Conservation (phyloP, 2,113 vertebrate species). For the Aldabrachelys gigantea region DNA sequence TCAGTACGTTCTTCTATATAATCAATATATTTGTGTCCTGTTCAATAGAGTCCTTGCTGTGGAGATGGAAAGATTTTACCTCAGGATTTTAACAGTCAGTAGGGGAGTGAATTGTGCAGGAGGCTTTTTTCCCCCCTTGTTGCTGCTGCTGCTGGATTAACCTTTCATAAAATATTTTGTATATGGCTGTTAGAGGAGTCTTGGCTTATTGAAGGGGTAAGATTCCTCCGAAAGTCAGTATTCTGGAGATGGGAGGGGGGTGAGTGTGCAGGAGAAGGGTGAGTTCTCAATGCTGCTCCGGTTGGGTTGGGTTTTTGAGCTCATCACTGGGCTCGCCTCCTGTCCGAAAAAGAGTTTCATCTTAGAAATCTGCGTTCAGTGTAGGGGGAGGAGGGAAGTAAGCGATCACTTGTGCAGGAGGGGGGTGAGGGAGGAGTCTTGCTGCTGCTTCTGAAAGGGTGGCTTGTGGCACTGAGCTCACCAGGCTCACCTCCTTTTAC, state of each 20-base stretch:
- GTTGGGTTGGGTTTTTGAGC: conserved; percentile 70
- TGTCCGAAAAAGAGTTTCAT: conserved; percentile 69
- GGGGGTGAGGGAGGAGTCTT: conserved; percentile 69
- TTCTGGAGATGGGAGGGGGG: conserved; percentile 68
- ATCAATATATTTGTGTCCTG: conserved; percentile 81
- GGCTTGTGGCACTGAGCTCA: conserved; percentile 46
- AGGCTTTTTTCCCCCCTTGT: conserved; percentile 33
- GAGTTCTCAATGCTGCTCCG: conserved; percentile 72
- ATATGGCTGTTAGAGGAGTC: neutral
- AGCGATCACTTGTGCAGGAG: conserved; percentile 58
- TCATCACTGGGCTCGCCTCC: conserved; percentile 67
- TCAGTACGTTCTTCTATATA: conserved; percentile 84
- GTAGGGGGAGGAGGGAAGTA: conserved; percentile 45
- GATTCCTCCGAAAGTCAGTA: conserved; percentile 72
- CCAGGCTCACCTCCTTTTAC: conserved; percentile 13
- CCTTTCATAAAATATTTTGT: conserved; percentile 56
- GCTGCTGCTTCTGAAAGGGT: conserved; percentile 46
- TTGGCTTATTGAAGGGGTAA: conserved; percentile 61
- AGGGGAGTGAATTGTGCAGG: conserved; percentile 53
- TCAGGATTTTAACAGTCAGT: conserved; percentile 73
- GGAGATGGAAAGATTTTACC: conserved; percentile 63
- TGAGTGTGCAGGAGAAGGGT: conserved; percentile 75
- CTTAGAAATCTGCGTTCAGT: conserved; percentile 68
- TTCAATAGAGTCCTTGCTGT: conserved; percentile 75
- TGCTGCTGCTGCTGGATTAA: conserved; percentile 65